Conservation (phyloP, 2,888 invertebrate species). For the Xanthorhoe designata region DNA sequence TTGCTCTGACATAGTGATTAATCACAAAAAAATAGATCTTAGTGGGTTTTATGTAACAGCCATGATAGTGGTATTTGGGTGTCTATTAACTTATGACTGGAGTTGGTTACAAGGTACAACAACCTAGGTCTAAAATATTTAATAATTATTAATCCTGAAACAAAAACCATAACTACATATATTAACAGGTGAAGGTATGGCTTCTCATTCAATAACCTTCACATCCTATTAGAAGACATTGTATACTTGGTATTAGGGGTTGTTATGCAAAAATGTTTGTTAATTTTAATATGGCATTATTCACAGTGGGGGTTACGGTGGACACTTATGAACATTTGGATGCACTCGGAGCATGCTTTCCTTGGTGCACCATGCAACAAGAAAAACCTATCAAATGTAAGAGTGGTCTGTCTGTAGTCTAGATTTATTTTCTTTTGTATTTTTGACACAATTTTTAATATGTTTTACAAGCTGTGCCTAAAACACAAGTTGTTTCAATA, state of each 20-base stretch:
- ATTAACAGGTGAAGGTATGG: background rate
- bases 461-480: no score
- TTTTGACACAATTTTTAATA: no score
- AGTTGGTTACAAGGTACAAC: no score
- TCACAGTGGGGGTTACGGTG: conserved; percentile 86
- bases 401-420: conserved; percentile 40
- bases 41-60: no score
- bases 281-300: conserved; percentile 15
- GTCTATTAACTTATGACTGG: no score
- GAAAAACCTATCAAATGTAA: conserved; percentile 77
- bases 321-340: conserved; percentile 92
- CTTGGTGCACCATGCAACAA: conserved; percentile 88
- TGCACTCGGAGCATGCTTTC: conserved; percentile 91
- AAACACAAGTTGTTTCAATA: conserved; percentile 4
- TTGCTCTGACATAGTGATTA: no score
- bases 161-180: no score
- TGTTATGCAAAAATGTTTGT: background rate
- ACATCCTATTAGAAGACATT: background rate
- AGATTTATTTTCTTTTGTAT: conserved; percentile 10
- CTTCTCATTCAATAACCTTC: background rate
- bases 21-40: no score
- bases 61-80: no score
- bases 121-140: no score
- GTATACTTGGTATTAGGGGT: background rate
- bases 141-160: no score